Conservation (phyloP, 2,113 vertebrate species). For the Ammodytes marinus region DNA sequence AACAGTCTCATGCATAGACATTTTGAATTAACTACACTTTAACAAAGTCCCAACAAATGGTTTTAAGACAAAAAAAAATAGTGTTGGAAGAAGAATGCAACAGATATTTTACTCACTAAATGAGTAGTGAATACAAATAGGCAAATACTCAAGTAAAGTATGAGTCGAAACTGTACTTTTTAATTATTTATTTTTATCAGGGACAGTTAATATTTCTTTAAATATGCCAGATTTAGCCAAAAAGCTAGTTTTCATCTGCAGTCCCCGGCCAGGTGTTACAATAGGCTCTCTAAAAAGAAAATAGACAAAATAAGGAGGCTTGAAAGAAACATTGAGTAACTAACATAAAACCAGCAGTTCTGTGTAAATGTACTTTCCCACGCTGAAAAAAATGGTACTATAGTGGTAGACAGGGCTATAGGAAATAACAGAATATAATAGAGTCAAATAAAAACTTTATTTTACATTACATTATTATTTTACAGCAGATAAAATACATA, state of each 20-base stretch:
- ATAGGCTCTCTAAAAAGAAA: too few relatives aligned
- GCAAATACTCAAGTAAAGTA: too few relatives aligned
- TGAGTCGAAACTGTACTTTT: too few relatives aligned
- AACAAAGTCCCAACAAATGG: not conserved
- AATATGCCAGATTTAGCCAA: too few relatives aligned
- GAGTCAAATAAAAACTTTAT: not conserved
- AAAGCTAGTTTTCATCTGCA: too few relatives aligned
- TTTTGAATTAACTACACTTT: not conserved
- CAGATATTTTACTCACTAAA: not conserved
- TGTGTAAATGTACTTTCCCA: not conserved
- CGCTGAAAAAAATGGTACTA: not conserved
- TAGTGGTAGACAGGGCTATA: too few relatives aligned
- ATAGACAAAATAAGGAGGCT: too few relatives aligned
- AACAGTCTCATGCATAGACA: too few relatives aligned
- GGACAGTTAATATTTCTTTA: too few relatives aligned
- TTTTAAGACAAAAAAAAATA: not conserved
- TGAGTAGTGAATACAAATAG: not conserved
- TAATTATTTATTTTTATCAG: too few relatives aligned
- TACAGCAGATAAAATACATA: not conserved
- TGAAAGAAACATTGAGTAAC: too few relatives aligned
- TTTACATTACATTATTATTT: not conserved
- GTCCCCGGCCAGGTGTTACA: too few relatives aligned
- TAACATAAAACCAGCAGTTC: not conserved
- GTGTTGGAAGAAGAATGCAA: not conserved
- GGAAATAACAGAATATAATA: not conserved